Evolutionary conservation across 2,113 vertebrate genomes (phyloP), one percentile per base, ranked within the genome.

Genomic region (Cettia cetti): DNA sequence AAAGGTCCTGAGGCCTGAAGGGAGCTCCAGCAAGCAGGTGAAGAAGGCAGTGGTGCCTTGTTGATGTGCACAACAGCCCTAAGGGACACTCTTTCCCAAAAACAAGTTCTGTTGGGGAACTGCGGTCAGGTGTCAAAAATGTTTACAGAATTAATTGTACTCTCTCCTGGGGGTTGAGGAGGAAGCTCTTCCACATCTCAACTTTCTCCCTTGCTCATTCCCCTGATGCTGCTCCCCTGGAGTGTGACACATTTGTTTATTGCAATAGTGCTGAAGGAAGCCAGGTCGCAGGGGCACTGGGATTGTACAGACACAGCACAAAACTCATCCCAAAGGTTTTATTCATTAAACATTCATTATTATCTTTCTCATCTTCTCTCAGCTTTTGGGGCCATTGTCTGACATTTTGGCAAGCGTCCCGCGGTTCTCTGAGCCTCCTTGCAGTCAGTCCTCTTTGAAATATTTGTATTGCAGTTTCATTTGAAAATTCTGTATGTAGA

Each of bases 111-210:
- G 15, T 1, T 1, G n/a, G 40, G n/a, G 5, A 6, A 11, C 56
- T 33, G n/a, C 17, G 49, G 39, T 69, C 70, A 87, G 56, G 39
- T 49, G 72, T 60, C 10, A 3, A 22, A 87, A 82, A 15, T 50
- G 23, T 30, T 89, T 56, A 33, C 64, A 7, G 6, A 66, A 65
- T 60, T 53, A 59, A 59, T 70, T 83, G 47, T 28, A 21, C 6
- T 64, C 42, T 50, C 26, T 23, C 3, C 10, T 1, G 6, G 27
- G 13, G 14, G 10, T 3, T 0, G 1, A 74, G 49, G 52, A 66
- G 13, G 39, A 21, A 85, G 10, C 15, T 13, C 9, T 33, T 66
- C 27, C 35, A 22, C 60, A 31, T 47, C 22, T 44, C 14, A 16
- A 33, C 40, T 57, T 44, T 65, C 24, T 49, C 16, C 37, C 52